Conservation (phyloP, 64 coral and sea anemone genomes). For the Pocillopora verrucosa region DNA sequence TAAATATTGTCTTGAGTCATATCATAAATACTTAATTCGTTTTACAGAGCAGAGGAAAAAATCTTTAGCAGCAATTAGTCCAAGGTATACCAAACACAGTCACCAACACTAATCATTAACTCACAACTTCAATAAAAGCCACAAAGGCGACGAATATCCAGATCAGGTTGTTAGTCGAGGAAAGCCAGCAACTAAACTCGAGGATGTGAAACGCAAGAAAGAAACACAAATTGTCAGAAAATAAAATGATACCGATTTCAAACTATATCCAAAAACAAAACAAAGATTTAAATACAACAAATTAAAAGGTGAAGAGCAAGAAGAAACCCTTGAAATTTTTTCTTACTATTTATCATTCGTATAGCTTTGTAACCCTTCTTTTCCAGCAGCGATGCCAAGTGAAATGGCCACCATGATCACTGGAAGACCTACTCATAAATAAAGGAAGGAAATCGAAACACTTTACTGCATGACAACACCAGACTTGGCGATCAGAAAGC, state of each 20-base stretch:
- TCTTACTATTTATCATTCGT: constrained; percentile 18
- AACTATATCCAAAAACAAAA: too few relatives aligned
- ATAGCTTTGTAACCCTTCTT: constrained; percentile 8
- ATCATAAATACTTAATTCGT: too few relatives aligned
- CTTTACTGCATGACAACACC: not conserved
- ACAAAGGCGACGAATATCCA: not conserved
- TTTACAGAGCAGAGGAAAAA: too few relatives aligned
- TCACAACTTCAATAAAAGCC: not conserved
- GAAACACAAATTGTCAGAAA: not conserved
- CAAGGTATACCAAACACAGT: not conserved
- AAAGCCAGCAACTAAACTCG: not conserved
- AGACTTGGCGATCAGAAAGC: not conserved
- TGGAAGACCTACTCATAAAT: not conserved
- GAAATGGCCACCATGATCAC: not conserved
- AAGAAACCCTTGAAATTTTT: not conserved
- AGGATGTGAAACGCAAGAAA: not conserved
- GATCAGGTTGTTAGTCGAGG: not conserved
- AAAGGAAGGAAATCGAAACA: not conserved
- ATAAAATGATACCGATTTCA: too few relatives aligned
- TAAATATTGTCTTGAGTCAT: too few relatives aligned
- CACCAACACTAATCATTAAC: not conserved
- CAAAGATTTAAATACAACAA: too few relatives aligned
- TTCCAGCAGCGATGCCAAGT: constrained; percentile 3
- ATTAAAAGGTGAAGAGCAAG: not conserved
- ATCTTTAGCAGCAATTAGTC: too few relatives aligned